Conservation (phyloP, 2,113 vertebrate species). For the Ailuropoda melanoleuca region DNA sequence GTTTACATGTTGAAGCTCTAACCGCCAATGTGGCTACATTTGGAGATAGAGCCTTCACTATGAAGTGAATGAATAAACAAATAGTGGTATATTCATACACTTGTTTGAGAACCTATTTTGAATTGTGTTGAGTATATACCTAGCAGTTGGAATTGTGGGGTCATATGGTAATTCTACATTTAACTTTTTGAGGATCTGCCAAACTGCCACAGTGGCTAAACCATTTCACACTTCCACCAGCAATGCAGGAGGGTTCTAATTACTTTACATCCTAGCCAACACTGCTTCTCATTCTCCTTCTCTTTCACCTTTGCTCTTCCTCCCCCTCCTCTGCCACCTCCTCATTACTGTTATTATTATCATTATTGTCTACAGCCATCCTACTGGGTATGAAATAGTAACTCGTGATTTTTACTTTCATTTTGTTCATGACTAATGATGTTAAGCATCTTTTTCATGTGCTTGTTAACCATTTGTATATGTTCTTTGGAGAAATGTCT, state of each 20-base stretch:
- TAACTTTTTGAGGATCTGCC: neutral
- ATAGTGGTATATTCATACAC: neutral
- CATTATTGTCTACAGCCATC: neutral
- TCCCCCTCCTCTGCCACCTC: neutral
- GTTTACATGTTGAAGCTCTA: neutral
- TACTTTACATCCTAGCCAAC: neutral
- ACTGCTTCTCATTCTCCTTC: neutral
- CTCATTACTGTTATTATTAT: neutral
- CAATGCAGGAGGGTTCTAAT: neutral
- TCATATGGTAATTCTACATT: neutral
- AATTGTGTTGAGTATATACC: neutral
- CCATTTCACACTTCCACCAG: neutral
- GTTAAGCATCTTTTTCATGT: neutral
- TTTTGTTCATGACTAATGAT: neutral
- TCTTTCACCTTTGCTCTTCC: neutral
- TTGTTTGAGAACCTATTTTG: neutral
- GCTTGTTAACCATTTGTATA: neutral
- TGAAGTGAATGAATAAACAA: neutral
- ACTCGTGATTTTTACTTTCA: neutral
- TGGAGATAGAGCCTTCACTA: neutral
- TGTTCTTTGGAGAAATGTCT: neutral
- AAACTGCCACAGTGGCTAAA: neutral
- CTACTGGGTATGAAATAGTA: neutral
- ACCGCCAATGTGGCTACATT: neutral
- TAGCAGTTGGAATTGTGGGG: neutral